Evolutionary conservation across 2,888 invertebrate genomes (phyloP), one percentile per base, ranked within the genome.

Genomic region (Schizaphis graminum): DNA sequence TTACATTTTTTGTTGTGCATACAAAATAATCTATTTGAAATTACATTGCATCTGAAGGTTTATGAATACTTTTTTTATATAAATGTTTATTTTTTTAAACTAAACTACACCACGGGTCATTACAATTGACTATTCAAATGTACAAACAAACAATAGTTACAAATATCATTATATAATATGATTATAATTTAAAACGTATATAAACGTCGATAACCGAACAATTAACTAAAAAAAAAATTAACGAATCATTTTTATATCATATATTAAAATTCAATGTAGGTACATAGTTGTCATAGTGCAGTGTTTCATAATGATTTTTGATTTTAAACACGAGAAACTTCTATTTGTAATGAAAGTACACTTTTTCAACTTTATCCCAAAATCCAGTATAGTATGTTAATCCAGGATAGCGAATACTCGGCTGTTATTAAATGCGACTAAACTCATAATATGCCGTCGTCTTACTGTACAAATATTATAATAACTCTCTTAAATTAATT

Each of bases 371-470:
- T 88, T 92, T 67, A 92, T 88, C 61, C 87, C 28, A n/a, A 21
- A 21, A 92, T 87, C 92, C 49, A 11, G 61, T 67, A 53, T 47
- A 57, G 57, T 24, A 57, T 24, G 44, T 91, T 92, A 92, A 92
- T 92, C 87, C 49, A 10, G 67, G 61, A 92, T 86, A 44, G 3
- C 35, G 26, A 86, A 86, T 47, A 91, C 35, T 86, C 44, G 24
- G 41, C 24, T 67, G 61, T 87, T 92, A 67, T 86, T 85, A 86
- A 91, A 91, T 67, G 16, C n/a, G 24, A 87, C 61, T 87, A 47
- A 56, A 67, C 2, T 47, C 91, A 11, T 49, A 67, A 0, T 41
- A 53, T 53, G 3, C 13, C 16, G 13, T 16, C 47, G 24, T 28
- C n/a, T n/a, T 85, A 84, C 91, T 44, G 26, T 85, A n/a, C 91